Evolutionary conservation across 2,113 vertebrate species (phyloP).

Genomic region (Actenoides lindsayi): DNA sequence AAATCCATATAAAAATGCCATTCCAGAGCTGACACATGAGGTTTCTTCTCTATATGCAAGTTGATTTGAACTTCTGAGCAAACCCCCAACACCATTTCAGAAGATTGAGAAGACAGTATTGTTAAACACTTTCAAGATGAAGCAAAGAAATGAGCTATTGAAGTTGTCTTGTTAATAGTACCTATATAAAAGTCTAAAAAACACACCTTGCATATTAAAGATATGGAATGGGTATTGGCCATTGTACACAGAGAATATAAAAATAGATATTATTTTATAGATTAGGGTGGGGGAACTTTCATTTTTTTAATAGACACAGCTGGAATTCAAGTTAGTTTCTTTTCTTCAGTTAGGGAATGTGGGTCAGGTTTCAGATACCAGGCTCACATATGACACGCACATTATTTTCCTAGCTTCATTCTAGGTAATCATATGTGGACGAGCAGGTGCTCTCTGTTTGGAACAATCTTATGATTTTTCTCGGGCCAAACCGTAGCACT

Average conservation of each 20-base stretch:
- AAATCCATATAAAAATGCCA: not conserved
- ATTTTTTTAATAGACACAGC: not conserved
- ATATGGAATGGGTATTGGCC: not conserved
- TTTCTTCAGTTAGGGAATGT: not conserved
- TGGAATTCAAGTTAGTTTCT: not conserved
- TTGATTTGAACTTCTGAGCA: not conserved
- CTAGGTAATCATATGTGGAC: not conserved
- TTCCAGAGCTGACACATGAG: not conserved
- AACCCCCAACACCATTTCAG: not conserved
- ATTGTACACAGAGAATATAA: not conserved
- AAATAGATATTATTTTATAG: not conserved
- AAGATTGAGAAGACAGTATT: not conserved
- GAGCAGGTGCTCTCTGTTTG: not conserved
- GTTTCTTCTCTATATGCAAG: not conserved
- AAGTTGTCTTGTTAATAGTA: not conserved
- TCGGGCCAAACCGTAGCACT: not conserved
- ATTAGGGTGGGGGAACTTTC: not conserved
- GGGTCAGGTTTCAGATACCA: not conserved
- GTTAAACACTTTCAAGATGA: not conserved
- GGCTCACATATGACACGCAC: not conserved
- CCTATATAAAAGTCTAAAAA: not conserved
- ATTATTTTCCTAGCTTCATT: not conserved
- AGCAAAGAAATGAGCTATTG: not conserved
- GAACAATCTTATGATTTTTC: not conserved
- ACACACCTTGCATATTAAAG: not conserved